Evolutionary conservation across 2,888 invertebrate genomes (phyloP), one percentile per base, ranked within the genome.

Genomic region (Cheilosia variabilis): DNA sequence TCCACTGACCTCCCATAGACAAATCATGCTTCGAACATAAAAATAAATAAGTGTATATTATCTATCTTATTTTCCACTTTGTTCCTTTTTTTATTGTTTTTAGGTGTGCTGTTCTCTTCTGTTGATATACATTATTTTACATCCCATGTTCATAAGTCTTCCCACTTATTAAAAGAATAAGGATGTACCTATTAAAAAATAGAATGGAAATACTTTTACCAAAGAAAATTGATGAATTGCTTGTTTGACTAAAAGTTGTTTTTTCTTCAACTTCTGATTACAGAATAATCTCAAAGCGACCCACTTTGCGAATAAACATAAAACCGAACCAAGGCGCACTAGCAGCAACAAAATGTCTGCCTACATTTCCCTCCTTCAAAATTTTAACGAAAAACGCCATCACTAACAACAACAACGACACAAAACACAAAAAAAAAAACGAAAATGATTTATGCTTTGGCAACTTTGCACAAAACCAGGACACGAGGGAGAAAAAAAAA

Each of bases 391-490:
- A 52, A 66, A 53, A 41, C 65, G 24, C 37, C 43, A 60, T 60
- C 15, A n/a, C 41, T 24, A 57, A 37, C 13, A 37, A 37, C 37
- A 37, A 37, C 37, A 37, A 37, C 62, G 19, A 19, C 43, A 68
- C 68, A 53, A 24, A 68, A 31, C n/a, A 68, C 10, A 53, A 24
- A 34, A 52, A 66, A 41, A 27, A 41, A 45, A 43, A 7, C 0
- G 2, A 31, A 27, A 55, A 55, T 68, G 41, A 68, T 68, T 68
- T 68, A 43, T 68, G n/a, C 68, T 55, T 45, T 22, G n/a, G 50
- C 37, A 62, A 62, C 31, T 62, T 62, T 47, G 27, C 19, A 62
- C 27, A 17, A 19, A 69, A 55, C 55, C 62, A 62, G 45, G 62
- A 47, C 60, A 60, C 60, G 41, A 31, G 27, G 45, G 24, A 43